A percentile compares a stretch with the other conserved stretches of the same genome.
Evolutionary conservation across 2,113 vertebrate species (phyloP).

Genomic region (Naja naja): DNA sequence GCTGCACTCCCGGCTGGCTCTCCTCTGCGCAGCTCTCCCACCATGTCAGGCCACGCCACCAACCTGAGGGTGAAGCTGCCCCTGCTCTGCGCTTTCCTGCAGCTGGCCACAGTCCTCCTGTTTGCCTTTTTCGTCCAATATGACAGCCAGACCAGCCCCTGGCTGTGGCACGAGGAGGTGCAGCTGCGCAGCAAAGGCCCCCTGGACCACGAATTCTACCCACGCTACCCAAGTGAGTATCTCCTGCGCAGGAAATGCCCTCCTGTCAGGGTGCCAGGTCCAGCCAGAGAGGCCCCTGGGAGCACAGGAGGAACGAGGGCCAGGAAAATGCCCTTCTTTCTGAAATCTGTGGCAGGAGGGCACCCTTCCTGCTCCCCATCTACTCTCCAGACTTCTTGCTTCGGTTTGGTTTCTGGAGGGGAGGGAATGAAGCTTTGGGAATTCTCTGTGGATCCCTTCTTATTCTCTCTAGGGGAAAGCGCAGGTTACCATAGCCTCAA

Average conservation of each 20-base stretch:
- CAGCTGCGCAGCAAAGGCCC: slow-evolving; percentile 36
- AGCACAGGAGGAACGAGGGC: not conserved
- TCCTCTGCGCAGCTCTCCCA: not conserved
- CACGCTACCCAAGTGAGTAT: slow-evolving; percentile 88
- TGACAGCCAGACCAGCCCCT: slow-evolving; percentile 68
- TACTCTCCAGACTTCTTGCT: not conserved
- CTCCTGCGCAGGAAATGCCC: not conserved
- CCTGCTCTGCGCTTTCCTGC: slow-evolving; percentile 76
- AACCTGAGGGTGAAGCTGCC: slow-evolving; percentile 76
- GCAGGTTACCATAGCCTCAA: not conserved
- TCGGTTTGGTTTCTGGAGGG: not conserved
- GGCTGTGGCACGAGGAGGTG: slow-evolving; percentile 58
- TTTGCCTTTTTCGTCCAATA: slow-evolving; percentile 83
- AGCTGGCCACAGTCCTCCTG: slow-evolving; percentile 84
- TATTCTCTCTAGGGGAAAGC: not conserved
- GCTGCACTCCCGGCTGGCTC: not conserved
- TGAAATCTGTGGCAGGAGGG: not conserved
- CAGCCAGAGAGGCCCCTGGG: too few species aligned
- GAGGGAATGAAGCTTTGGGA: not conserved
- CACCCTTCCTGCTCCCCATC: not conserved
- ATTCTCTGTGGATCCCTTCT: not conserved
- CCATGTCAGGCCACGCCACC: slow-evolving; percentile 37
- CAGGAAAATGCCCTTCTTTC: not conserved
- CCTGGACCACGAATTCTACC: slow-evolving; percentile 76
- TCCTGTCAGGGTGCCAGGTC: not conserved